These are phyloP conservation scores for Pseudochirops corinnae DNA, from an alignment of 2,797 vertebrate genomes.

Conservation along the genomic window DNA sequence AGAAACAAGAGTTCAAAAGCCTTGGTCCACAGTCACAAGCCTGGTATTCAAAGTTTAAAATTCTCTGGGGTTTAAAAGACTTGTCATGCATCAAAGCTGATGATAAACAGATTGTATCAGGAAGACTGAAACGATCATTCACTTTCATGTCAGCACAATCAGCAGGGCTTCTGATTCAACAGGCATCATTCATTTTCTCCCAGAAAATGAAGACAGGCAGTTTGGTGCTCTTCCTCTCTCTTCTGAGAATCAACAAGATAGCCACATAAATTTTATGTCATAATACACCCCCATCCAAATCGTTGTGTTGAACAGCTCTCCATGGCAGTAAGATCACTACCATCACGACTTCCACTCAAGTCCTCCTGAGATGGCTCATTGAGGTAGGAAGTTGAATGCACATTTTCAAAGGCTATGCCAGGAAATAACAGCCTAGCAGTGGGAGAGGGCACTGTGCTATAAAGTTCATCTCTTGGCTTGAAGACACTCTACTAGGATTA, in stretches of 20 bases:
- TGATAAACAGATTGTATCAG: conserved; percentile 62
- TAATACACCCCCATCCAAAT: neutral
- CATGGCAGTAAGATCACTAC: neutral
- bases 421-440: neutral
- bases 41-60: conserved; percentile 20
- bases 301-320: neutral
- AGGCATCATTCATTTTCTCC: neutral
- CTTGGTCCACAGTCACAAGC: neutral
- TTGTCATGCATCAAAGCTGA: conserved; percentile 30
- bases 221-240: neutral
- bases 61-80: conserved; percentile 49
- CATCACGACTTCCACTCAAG: neutral
- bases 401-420: neutral
- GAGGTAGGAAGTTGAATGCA: neutral
- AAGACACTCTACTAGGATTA: neutral
- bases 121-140: neutral
- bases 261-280: neutral
- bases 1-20: conserved; percentile 45
- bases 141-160: conserved; percentile 31
- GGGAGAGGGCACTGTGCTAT: neutral
- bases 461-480: neutral
- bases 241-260: neutral
- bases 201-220: neutral
- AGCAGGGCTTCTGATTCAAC: conserved; percentile 42
- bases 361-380: neutral